phyloP scores from a whole-genome alignment of 1,140 invertebrate species.

The Rhyacophila brunnea region DNA sequence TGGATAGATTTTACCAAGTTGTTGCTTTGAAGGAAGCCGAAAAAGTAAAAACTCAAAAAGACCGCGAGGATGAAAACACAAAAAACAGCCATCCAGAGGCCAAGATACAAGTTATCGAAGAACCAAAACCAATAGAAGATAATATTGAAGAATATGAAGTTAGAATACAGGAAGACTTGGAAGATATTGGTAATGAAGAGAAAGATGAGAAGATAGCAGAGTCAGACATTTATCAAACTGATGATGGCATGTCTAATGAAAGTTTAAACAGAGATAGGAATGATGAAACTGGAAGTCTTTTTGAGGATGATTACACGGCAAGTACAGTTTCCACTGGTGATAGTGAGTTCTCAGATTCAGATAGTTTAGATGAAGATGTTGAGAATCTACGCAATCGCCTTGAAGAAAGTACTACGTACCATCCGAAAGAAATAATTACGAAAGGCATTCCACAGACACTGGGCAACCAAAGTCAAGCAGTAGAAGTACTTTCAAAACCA shows the following conservation, averaged over 20 bases:
- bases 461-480: conserved; percentile 52
- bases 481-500: conserved; percentile 56
- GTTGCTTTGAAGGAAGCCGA: conserved; percentile 69
- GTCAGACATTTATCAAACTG: not conserved
- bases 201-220: not conserved
- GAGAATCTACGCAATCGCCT: conserved; percentile 54
- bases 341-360: conserved; percentile 46
- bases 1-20: conserved; percentile 75
- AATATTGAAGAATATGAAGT: not conserved
- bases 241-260: conserved; percentile 20
- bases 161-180: too few relatives aligned
- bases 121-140: not conserved
- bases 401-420: conserved; percentile 67
- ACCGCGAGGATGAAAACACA: conserved; percentile 19
- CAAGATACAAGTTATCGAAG: not conserved
- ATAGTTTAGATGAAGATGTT: conserved; percentile 57
- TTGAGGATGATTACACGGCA: conserved; percentile 60
- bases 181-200: not conserved
- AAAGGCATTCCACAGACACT: conserved; percentile 39
- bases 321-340: conserved; percentile 57
- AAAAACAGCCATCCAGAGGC: conserved; percentile 4
- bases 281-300: conserved; percentile 44
- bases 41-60: conserved; percentile 44
- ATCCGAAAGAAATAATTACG: conserved; percentile 56
- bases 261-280: conserved; percentile 23